Evolutionary conservation across 2,888 invertebrate species (phyloP).

Genomic region (Meteorus colon): DNA sequence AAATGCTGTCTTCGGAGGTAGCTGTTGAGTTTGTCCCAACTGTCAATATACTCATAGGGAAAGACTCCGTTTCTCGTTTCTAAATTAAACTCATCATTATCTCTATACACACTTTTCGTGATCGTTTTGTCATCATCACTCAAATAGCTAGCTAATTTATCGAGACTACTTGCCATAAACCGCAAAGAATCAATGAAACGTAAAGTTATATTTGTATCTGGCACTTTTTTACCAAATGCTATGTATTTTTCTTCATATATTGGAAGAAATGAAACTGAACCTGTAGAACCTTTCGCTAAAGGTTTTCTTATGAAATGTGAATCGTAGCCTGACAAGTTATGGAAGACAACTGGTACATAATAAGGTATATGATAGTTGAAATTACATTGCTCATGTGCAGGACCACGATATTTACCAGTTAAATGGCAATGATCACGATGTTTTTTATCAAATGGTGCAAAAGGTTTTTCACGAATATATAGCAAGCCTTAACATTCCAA

Average conservation of each 20-base stretch:
- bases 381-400: constrained; percentile 53
- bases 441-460: background rate
- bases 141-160: constrained; percentile 52
- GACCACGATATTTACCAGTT: constrained; percentile 44
- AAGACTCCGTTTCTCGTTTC: too few species aligned
- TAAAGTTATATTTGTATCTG: constrained; percentile 38
- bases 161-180: constrained; percentile 55
- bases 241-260: constrained; percentile 34
- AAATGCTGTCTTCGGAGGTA: too few species aligned
- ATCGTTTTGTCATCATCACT: constrained; percentile 19
- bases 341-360: background rate
- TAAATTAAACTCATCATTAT: too few species aligned
- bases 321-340: background rate
- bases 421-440: constrained; percentile 43
- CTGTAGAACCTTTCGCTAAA: background rate
- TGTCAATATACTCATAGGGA: too few species aligned
- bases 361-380: constrained; percentile 25
- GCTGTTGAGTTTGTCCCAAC: too few species aligned
- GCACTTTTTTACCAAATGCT: constrained; percentile 42
- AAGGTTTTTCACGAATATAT: background rate
- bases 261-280: background rate
- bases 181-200: constrained; percentile 60
- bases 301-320: background rate
- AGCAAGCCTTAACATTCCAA: background rate
- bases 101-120: too few species aligned